Evolutionary conservation across 2,888 invertebrate species (phyloP).

Genomic region (Liopterus haemorrhoidalis): DNA sequence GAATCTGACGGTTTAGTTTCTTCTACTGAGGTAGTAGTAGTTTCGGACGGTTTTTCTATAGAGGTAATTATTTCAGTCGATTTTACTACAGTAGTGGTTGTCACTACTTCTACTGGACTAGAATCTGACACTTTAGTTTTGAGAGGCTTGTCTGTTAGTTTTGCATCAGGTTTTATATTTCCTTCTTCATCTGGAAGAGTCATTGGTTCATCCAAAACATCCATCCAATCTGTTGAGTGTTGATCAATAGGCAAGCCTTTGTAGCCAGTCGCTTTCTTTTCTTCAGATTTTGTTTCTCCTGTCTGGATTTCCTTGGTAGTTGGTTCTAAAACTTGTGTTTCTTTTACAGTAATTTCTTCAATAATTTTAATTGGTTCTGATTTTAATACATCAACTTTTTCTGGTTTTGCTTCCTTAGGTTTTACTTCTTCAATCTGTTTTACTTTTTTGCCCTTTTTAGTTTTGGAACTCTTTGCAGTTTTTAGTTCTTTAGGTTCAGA

Average conservation of each 20-base stretch:
- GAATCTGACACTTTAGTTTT: conserved; percentile 9
- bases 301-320: conserved; percentile 9
- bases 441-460: too few relatives aligned
- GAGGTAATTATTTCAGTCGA: neutral
- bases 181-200: conserved; percentile 12
- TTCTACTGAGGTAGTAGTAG: neutral
- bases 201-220: conserved; percentile 34
- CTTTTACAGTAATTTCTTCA: conserved; percentile 6
- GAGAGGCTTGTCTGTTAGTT: conserved; percentile 6
- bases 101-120: conserved; percentile 10
- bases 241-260: conserved; percentile 35
- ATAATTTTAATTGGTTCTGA: conserved; percentile 8
- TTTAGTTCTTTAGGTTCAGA: too few relatives aligned
- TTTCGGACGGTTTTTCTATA: neutral
- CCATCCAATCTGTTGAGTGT: conserved; percentile 29
- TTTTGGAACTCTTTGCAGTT: too few relatives aligned
- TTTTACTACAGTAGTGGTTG: conserved; percentile 21
- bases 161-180: conserved; percentile 15
- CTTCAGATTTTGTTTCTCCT: conserved; percentile 13
- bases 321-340: conserved; percentile 9
- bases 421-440: conserved; percentile 22
- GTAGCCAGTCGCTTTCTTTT: conserved; percentile 15
- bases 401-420: conserved; percentile 5
- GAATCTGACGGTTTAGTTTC: conserved; percentile 1
- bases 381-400: too few relatives aligned